Percentiles rank a stretch among this genome's conserved stretches.
These are phyloP conservation scores for Neomicropteryx cornuta DNA, from an alignment of 1,140 invertebrate genomes.

Conservation along the genomic window DNA sequence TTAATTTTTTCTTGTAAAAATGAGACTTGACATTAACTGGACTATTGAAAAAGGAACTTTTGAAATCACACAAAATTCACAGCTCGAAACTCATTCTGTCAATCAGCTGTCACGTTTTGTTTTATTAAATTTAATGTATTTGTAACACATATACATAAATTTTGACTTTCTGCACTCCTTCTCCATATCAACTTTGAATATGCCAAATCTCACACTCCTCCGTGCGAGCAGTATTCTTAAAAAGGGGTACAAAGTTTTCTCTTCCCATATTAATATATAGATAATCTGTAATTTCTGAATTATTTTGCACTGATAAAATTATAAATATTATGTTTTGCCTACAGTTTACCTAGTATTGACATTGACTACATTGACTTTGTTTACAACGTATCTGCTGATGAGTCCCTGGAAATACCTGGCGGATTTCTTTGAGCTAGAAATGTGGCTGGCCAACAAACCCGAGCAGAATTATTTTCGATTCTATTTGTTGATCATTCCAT, in stretches of 20 bases:
- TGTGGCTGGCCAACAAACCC: slow-evolving; percentile 15
- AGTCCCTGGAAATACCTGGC: slow-evolving; percentile 30
- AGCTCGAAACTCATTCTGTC: too few species aligned
- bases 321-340: slow-evolving; percentile 10
- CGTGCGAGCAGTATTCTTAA: not conserved
- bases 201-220: not conserved
- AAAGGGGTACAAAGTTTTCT: not conserved
- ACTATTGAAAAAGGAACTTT: too few species aligned
- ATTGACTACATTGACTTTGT: slow-evolving; percentile 24
- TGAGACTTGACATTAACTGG: too few species aligned
- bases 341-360: slow-evolving; percentile 31
- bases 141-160: too few species aligned
- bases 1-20: too few species aligned
- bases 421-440: slow-evolving; percentile 28
- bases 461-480: slow-evolving; percentile 30
- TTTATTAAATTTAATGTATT: too few species aligned
- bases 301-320: slow-evolving; percentile 3
- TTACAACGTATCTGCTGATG: slow-evolving; percentile 27
- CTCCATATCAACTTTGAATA: not conserved
- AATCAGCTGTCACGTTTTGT: too few species aligned
- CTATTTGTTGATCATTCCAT: slow-evolving; percentile 31
- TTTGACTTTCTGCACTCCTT: too few species aligned
- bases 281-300: not conserved
- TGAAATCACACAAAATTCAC: too few species aligned
- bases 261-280: not conserved